Conservation (phyloP, 30 jellyfish, hydroid and myxozoan genomes). For the Euphysa ruthae region DNA sequence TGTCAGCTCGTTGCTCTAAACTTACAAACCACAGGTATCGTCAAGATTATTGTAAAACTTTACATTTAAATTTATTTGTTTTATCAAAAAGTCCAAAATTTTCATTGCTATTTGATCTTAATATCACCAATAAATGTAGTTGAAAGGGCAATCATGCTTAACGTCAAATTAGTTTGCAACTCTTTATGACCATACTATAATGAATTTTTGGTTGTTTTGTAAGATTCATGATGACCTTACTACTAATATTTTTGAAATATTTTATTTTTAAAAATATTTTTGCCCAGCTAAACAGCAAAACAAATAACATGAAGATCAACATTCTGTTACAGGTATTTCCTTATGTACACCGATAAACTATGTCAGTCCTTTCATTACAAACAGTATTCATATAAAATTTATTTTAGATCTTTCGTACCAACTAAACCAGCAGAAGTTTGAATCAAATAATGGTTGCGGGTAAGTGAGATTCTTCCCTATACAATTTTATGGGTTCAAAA, state of each 20-base stretch:
- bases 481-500: too few relatives aligned
- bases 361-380: background rate
- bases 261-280: too few relatives aligned
- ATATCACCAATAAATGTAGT: background rate
- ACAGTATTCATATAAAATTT: background rate
- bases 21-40: constrained; percentile 66
- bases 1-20: constrained; percentile 70
- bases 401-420: constrained; percentile 64
- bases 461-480: background rate
- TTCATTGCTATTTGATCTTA: background rate
- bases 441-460: constrained; percentile 11
- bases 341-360: too few relatives aligned
- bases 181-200: background rate
- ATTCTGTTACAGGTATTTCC: too few relatives aligned
- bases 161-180: background rate
- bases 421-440: constrained; percentile 69
- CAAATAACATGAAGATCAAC: too few relatives aligned
- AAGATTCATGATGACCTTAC: background rate
- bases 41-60: background rate
- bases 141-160: background rate
- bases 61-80: background rate
- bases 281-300: too few relatives aligned
- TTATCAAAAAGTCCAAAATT: background rate
- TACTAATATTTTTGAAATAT: too few relatives aligned
- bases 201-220: too few relatives aligned